Conservation (phyloP, 2,113 vertebrate genomes). For the Hippocampus abdominalis region DNA sequence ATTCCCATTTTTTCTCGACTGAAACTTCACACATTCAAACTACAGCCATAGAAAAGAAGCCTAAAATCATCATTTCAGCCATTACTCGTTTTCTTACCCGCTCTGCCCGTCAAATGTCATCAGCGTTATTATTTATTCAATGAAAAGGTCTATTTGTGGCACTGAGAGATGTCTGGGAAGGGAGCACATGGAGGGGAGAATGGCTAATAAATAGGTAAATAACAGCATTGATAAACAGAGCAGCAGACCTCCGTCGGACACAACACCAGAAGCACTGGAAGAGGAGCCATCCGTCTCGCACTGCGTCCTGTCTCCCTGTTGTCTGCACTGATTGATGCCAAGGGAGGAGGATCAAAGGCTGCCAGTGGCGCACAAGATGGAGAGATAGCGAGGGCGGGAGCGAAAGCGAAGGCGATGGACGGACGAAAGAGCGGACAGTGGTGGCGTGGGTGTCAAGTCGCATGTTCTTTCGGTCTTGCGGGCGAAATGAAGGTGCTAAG, state of each 20-base stretch:
- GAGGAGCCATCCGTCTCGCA: slow-evolving; percentile 44
- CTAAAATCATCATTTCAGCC: too few species aligned
- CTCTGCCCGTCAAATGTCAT: background rate
- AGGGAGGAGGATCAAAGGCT: slow-evolving; percentile 65
- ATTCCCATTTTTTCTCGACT: too few species aligned
- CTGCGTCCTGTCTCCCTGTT: slow-evolving; percentile 48
- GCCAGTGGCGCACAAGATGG: slow-evolving; percentile 54
- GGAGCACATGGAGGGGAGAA: slow-evolving; percentile 2
- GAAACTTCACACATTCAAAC: background rate
- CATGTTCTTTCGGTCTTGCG: slow-evolving; percentile 33
- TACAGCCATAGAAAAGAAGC: background rate
- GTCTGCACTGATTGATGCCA: slow-evolving; percentile 66
- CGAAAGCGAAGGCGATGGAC: slow-evolving; percentile 14
- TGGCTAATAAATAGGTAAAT: slow-evolving; percentile 69
- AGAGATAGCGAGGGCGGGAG: slow-evolving; percentile 45
- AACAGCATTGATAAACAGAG: slow-evolving; percentile 67
- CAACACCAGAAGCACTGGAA: slow-evolving; percentile 59
- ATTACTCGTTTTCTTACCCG: background rate
- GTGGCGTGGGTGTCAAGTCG: slow-evolving; percentile 22
- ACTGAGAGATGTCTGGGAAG: slow-evolving; percentile 12
- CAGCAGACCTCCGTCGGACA: slow-evolving; percentile 56
- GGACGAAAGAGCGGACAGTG: slow-evolving; percentile 13
- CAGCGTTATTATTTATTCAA: too few species aligned
- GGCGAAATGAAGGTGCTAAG: slow-evolving; percentile 39
- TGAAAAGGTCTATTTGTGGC: slow-evolving; percentile 21